Conservation (phyloP, 2,888 invertebrate genomes). For the Tethea ocularis region DNA sequence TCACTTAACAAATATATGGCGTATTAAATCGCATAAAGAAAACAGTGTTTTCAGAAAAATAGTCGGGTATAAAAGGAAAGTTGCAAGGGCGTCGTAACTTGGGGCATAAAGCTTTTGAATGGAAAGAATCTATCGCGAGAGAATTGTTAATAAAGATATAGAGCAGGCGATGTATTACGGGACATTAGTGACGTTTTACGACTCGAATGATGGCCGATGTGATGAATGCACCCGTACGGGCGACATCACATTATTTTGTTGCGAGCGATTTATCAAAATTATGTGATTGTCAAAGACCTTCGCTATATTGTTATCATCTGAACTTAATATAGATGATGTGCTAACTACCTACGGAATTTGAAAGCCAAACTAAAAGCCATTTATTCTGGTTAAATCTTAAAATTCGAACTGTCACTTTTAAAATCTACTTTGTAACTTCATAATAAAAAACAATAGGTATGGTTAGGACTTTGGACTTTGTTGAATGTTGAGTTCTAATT, state of each 20-base stretch:
- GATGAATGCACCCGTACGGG: constrained; percentile 71
- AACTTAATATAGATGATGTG: constrained; percentile 6
- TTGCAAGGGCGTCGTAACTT: constrained; percentile 77
- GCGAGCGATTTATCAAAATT: constrained; percentile 61
- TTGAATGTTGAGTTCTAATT: too few relatives aligned
- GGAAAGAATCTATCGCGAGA: constrained; percentile 75
- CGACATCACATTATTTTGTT: constrained; percentile 40
- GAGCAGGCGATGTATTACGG: constrained; percentile 73
- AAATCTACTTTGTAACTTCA: too few relatives aligned
- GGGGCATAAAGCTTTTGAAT: constrained; percentile 78
- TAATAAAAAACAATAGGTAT: too few relatives aligned
- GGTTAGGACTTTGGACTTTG: too few relatives aligned
- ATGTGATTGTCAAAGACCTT: constrained; percentile 25
- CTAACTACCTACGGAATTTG: neutral
- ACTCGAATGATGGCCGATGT: constrained; percentile 57
- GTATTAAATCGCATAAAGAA: constrained; percentile 81
- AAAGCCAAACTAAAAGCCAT: neutral
- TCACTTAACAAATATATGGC: constrained; percentile 79
- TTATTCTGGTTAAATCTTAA: neutral
- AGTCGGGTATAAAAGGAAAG: constrained; percentile 78
- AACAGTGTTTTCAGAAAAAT: constrained; percentile 82
- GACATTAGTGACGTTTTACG: constrained; percentile 79
- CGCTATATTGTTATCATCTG: constrained; percentile 20
- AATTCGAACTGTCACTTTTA: neutral
- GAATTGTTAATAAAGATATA: constrained; percentile 83